phyloP scores from a whole-genome alignment of 2,113 vertebrate species.

The Caracal caracal region DNA sequence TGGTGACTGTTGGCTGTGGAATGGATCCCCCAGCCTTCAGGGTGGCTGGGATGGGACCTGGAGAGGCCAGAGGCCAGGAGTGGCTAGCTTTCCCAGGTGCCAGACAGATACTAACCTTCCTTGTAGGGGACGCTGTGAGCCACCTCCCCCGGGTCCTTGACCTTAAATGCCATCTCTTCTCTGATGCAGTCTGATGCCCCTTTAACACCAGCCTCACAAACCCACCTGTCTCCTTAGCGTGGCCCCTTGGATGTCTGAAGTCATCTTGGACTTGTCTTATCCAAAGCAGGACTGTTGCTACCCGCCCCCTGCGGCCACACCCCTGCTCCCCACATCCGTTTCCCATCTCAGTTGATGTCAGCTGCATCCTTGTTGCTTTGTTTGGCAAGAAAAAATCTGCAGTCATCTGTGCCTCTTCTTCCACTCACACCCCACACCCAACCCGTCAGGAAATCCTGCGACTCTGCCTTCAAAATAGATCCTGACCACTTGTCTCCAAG shows the following conservation, averaged over 20 bases:
- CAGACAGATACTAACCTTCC: background rate
- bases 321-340: background rate
- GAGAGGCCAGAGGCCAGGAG: background rate
- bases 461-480: background rate
- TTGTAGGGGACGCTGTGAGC: background rate
- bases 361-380: background rate
- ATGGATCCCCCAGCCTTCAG: background rate
- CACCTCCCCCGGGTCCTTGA: background rate
- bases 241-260: background rate
- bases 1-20: background rate
- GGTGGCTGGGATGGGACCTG: background rate
- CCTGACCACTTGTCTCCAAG: background rate
- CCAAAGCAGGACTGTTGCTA: background rate
- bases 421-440: background rate
- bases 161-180: background rate
- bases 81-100: background rate
- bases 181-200: background rate
- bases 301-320: rapidly evolving
- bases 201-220: background rate
- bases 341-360: background rate
- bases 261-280: background rate
- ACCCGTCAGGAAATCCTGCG: background rate
- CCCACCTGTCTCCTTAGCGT: background rate
- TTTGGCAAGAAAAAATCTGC: background rate
- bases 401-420: background rate